Evolutionary conservation across 2,113 vertebrate genomes (phyloP).

Genomic region (Lota lota): DNA sequence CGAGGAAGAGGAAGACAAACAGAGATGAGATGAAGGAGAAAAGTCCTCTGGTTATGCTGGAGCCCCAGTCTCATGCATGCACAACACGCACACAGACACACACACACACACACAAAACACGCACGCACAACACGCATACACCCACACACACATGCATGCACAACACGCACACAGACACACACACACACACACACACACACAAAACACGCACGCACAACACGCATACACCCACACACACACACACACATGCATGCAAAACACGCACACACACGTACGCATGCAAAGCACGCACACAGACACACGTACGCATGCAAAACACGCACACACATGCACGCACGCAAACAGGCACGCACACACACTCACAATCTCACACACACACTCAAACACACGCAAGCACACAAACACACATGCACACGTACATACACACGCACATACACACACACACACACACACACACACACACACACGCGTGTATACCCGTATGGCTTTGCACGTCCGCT

Average conservation of each 20-base stretch:
- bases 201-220: too few relatives aligned
- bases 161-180: constrained; percentile 20
- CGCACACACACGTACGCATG: neutral
- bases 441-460: constrained; percentile 6
- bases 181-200: too few relatives aligned
- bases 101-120: constrained; percentile 17
- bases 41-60: constrained; percentile 30
- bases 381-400: too few relatives aligned
- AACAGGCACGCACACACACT: constrained; percentile 34
- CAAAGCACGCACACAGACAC: constrained; percentile 10
- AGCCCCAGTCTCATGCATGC: neutral
- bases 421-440: neutral
- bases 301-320: neutral
- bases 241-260: neutral
- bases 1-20: neutral
- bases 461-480: constrained; percentile 39
- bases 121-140: neutral
- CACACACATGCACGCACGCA: constrained; percentile 11
- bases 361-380: too few relatives aligned
- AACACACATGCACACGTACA: too few relatives aligned
- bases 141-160: constrained; percentile 9
- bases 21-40: constrained; percentile 32
- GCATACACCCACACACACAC: neutral
- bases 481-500: constrained; percentile 63
- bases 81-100: neutral